Evolutionary conservation across 2,797 vertebrate species (phyloP), one percentile per base, ranked within the genome.

Genomic region (Hydrolagus colliei): DNA sequence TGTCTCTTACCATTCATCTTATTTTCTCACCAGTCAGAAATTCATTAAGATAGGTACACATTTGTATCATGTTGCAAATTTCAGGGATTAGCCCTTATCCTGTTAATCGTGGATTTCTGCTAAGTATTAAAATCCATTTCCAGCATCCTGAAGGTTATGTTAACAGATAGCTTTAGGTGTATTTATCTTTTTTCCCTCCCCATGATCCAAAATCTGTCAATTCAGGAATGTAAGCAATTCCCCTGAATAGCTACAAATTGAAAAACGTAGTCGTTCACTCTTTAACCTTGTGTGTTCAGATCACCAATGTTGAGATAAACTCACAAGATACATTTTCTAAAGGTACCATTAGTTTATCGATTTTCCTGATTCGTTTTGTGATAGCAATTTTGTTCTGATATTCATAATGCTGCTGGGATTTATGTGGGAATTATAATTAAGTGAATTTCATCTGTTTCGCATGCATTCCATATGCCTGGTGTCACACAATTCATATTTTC

Each of bases 361-460:
- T 41, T 71, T 84, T 10, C 35, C 65, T 63, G 18, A 71, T 9
- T 8, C 2, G 7, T 20, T 84, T 71, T 67, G 61, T 41, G 16
- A 62, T 16, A 65, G 27, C 41, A 22, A 82, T 68, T 68, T 20
- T 35, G 27, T 82, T 27, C 14, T 63, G 35, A 68, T 27, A 41
- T 68, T 82, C 11, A 12, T 68, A 68, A 82, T 41, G 9, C 68
- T 82, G 27, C 14, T 41, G 65, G 3, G 68, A 71, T 84, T 41
- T 84, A 20, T 82, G 32, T 71, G 65, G 2, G 67, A 35, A 71
- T 35, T 41, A 16, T 71, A 84, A 84, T 84, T 16, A 20, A 52
- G 32, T 32, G 10, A 71, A 84, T 84, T 71, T 71, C 9, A 71
- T 84, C 32, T 84, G 65, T 52, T 82, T 84, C 68, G 79, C 32